A percentile compares a stretch with the other conserved stretches of the same genome.
These are phyloP conservation scores for Pterocles gutturalis DNA, from an alignment of 2,113 vertebrate species.

Conservation along the genomic window DNA sequence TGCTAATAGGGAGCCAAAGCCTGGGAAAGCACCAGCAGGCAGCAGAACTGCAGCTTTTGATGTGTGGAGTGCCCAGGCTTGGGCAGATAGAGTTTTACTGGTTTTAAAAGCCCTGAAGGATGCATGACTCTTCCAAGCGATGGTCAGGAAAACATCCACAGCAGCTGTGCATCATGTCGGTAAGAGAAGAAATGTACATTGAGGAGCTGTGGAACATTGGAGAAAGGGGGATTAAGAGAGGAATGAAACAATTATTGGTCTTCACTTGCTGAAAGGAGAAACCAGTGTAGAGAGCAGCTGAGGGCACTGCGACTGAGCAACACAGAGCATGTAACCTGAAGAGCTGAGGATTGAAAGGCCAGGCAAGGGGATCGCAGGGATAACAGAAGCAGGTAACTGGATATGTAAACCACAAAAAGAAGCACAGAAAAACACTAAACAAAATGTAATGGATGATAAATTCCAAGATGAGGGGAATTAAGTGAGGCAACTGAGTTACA, in stretches of 20 bases:
- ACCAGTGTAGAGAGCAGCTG: background rate
- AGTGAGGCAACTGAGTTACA: background rate
- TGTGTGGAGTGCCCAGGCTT: background rate
- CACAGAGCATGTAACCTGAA: background rate
- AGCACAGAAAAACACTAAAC: background rate
- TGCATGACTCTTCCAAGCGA: background rate
- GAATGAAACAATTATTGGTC: background rate
- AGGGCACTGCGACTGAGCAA: background rate
- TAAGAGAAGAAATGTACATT: background rate
- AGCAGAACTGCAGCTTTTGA: background rate
- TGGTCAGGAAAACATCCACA: background rate
- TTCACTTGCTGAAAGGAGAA: background rate
- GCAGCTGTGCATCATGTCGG: background rate
- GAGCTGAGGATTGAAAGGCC: background rate
- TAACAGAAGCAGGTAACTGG: background rate
- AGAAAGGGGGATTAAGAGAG: background rate
- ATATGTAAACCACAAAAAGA: background rate
- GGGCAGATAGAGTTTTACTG: background rate
- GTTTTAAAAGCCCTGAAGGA: background rate
- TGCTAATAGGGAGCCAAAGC: background rate
- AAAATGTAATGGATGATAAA: background rate
- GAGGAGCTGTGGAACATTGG: background rate
- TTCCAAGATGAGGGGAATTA: background rate
- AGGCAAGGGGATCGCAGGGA: background rate
- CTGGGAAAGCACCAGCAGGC: background rate